These are phyloP conservation scores for Sinocyclocheilus grahami DNA, from an alignment of 2,113 vertebrate species.

Conservation along the genomic window DNA sequence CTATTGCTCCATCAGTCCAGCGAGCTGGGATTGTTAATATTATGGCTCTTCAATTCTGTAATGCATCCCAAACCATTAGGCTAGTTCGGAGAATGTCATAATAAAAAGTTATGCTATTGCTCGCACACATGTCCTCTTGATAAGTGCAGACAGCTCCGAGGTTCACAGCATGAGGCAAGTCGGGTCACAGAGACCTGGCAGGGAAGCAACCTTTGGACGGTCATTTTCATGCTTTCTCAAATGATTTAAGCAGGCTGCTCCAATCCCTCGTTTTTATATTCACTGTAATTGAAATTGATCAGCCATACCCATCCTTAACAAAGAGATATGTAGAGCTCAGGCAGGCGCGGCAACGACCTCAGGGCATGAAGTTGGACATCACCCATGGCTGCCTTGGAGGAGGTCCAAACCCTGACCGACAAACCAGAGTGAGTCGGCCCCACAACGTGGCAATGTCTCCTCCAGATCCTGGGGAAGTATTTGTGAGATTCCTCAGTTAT, in stretches of 20 bases:
- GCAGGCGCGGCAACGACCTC: slow-evolving; percentile 38
- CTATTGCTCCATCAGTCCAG: slow-evolving; percentile 53
- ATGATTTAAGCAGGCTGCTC: slow-evolving; percentile 41
- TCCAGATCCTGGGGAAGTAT: slow-evolving; percentile 32
- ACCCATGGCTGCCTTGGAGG: slow-evolving; percentile 55
- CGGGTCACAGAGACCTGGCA: slow-evolving; percentile 43
- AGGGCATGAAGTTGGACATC: slow-evolving; percentile 51
- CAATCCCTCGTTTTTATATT: slow-evolving; percentile 36
- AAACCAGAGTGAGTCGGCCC: slow-evolving; percentile 52
- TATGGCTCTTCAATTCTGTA: slow-evolving; percentile 58
- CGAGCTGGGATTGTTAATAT: slow-evolving; percentile 65
- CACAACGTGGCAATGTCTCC: slow-evolving; percentile 60
- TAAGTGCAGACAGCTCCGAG: background rate
- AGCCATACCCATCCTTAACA: slow-evolving; percentile 44
- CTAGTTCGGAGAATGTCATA: slow-evolving; percentile 43
- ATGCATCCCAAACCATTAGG: slow-evolving; percentile 51
- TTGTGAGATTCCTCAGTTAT: slow-evolving; percentile 37
- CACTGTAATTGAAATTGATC: slow-evolving; percentile 68
- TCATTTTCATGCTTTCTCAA: slow-evolving; percentile 54
- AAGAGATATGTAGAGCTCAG: slow-evolving; percentile 50
- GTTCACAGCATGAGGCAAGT: slow-evolving; percentile 39
- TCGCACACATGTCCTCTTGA: slow-evolving; percentile 41
- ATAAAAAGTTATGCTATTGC: slow-evolving; percentile 11
- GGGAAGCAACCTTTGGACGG: slow-evolving; percentile 5
- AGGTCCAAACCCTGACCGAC: slow-evolving; percentile 59